Evolutionary conservation across 2,888 invertebrate species (phyloP).

Genomic region (Norana najaformis): DNA sequence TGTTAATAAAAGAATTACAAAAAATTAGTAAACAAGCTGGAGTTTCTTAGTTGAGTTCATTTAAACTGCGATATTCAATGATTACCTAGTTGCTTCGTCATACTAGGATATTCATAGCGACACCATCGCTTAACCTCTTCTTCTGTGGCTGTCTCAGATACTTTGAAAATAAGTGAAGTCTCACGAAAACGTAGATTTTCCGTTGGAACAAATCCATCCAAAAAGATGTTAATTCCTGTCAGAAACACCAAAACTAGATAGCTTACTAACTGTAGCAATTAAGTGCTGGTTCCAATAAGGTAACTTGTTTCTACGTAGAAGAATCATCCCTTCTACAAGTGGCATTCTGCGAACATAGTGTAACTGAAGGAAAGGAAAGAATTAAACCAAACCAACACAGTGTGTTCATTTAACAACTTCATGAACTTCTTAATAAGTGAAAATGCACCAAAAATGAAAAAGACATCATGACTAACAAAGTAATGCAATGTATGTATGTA

Average conservation of each 20-base stretch:
- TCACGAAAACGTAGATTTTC: conserved; percentile 98
- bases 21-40: conserved; percentile 16
- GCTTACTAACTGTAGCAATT: background rate
- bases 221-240: conserved; percentile 91
- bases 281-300: background rate
- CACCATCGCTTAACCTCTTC: conserved; percentile 96
- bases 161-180: conserved; percentile 94
- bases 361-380: background rate
- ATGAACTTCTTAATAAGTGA: background rate
- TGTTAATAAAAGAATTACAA: background rate
- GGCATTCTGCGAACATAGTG: background rate
- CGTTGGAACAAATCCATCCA: conserved; percentile 98
- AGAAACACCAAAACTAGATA: background rate
- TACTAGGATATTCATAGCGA: conserved; percentile 90
- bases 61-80: conserved; percentile 24
- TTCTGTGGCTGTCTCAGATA: conserved; percentile 94
- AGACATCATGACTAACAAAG: too few relatives aligned
- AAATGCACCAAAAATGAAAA: background rate
- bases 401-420: background rate
- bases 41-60: background rate
- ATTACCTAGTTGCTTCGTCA: conserved; percentile 73
- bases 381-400: background rate
- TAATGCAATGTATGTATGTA: too few relatives aligned
- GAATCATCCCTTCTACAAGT: background rate
- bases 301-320: background rate